These are phyloP conservation scores for Dryas iulia DNA, from an alignment of 1,140 invertebrate species.

Conservation along the genomic window DNA sequence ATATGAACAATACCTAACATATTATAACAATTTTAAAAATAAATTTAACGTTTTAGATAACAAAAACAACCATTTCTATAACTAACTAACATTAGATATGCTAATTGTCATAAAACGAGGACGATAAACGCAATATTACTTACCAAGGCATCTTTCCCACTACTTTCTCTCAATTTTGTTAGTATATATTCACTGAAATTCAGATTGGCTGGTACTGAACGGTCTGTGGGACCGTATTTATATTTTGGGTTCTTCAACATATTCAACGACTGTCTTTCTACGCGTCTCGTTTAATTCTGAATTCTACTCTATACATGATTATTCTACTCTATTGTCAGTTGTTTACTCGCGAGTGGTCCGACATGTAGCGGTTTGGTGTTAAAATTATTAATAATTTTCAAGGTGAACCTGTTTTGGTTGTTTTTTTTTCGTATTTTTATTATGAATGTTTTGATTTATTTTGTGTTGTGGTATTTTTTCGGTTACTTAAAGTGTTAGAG, in stretches of 20 bases:
- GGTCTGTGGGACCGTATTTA: slow-evolving; percentile 36
- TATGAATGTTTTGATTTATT: not conserved
- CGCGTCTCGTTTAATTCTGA: not conserved
- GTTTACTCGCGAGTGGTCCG: not conserved
- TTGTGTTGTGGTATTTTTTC: no score
- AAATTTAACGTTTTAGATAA: no score
- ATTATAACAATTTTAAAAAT: no score
- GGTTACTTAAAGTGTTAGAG: no score
- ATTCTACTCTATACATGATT: no score
- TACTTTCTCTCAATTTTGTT: slow-evolving; percentile 27
- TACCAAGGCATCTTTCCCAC: slow-evolving; percentile 40
- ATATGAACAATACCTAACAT: no score
- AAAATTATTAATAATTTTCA: not conserved
- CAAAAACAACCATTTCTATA: no score
- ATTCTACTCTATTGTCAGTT: no score
- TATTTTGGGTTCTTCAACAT: slow-evolving; percentile 47
- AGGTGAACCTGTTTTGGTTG: not conserved
- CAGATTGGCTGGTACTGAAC: slow-evolving; percentile 30
- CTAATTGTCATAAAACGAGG: no score
- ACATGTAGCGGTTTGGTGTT: not conserved
- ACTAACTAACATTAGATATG: no score
- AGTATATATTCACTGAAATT: slow-evolving; percentile 43
- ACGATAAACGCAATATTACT: no score
- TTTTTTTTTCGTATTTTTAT: not conserved
- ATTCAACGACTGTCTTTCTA: not conserved